Evolutionary conservation across 2,888 invertebrate species (phyloP), one percentile per base, ranked within the genome.

Genomic region (Biston stratarius): DNA sequence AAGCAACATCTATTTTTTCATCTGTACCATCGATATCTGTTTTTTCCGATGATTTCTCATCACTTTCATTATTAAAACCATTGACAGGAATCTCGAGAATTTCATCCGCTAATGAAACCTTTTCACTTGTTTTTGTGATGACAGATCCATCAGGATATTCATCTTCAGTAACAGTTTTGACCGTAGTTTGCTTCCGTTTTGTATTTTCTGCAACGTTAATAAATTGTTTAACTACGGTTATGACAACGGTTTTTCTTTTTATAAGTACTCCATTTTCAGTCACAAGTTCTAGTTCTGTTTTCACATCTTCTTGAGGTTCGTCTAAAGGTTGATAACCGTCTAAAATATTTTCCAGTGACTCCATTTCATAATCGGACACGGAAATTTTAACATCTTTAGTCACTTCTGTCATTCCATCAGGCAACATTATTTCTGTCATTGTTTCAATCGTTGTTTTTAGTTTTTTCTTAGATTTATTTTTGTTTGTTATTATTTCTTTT

Each of bases 351-450:
- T 77, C 79, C 42, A 76, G 72, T 61, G 71, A 61, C 47, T 87
- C 81, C 33, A 69, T 65, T 62, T 79, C 83, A 53, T 83, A 82
- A 75, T 94, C 92, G 38, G 88, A 82, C 45, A 94, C 76, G n/a
- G 85, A 86, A 47, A 94, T 85, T 74, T 89, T 90, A 0, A 89
- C 76, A 72, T 94, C 92, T 81, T 90, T 93, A 1, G 89, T 89
- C 2, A 92, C 80, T 88, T 94, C 92, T 48, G 86, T 88, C 67
- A 87, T 79, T 12, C 92, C 92, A 67, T 91, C 83, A 3, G 91
- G 84, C 61, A 85, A 81, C 58, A 78, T 83, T 15, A 88, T 89
- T 76, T 93, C 90, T 38, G 92, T 93, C 0, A 90, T 73, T 0
- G 87, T 92, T 80, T 92, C 91, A 5, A 87, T 68, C 0, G 90